Percentiles rank a stretch among this genome's conserved stretches.
phyloP scores from a whole-genome alignment of 2,113 vertebrate genomes.

The Serilophus lunatus region DNA sequence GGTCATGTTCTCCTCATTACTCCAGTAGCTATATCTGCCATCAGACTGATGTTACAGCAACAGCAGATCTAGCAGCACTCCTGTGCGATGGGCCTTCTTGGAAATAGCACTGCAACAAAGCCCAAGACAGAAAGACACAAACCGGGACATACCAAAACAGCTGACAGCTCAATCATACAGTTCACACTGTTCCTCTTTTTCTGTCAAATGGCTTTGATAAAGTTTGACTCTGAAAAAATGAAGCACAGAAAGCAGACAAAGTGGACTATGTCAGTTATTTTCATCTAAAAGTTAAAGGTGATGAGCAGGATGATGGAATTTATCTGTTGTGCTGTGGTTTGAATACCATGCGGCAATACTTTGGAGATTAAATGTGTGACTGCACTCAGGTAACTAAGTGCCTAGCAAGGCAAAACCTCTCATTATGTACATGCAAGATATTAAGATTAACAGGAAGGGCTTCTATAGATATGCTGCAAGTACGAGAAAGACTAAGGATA shows the following conservation, averaged over 20 bases:
- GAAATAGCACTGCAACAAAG: neutral
- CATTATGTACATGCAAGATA: neutral
- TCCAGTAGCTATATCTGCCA: neutral
- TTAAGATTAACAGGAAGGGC: neutral
- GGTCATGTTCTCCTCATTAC: neutral
- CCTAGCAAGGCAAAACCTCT: neutral
- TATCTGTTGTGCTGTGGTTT: neutral
- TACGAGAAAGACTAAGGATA: neutral
- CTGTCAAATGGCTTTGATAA: neutral
- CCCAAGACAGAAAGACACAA: neutral
- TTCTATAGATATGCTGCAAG: neutral
- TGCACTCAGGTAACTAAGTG: neutral
- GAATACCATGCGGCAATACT: neutral
- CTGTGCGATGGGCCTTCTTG: neutral
- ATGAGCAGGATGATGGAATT: neutral
- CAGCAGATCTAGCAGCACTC: neutral
- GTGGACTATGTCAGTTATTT: neutral
- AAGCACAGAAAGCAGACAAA: neutral
- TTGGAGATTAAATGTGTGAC: neutral
- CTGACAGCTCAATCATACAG: neutral
- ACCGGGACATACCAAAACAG: neutral
- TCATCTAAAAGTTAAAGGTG: rapidly evolving
- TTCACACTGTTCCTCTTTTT: neutral
- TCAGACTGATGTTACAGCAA: neutral
- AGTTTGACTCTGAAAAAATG: neutral